Base-by-base conservation (phyloP, 2,888 invertebrate genomes). In the Cryptus viduatorius region DNA sequence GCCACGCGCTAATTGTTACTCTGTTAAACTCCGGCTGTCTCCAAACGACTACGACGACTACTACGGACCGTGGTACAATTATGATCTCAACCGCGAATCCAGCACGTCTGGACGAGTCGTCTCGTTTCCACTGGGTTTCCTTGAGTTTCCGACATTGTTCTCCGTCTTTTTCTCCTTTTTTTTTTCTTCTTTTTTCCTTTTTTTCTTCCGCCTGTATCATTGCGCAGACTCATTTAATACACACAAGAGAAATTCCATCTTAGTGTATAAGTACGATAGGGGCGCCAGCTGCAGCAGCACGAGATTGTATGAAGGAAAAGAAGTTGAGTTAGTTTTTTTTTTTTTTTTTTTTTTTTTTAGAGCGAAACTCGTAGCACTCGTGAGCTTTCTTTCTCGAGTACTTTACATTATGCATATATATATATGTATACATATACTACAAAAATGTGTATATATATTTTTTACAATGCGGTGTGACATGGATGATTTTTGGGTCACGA, bases 401-500 rank as follows among this genome's bases (percentile, higher is more conserved):
- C 59, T 71, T 50, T 50, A 53, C 12, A 53, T 53, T 53, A 19
- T 53, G 53, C 16, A 53, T 53, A 53, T 16, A 53, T 16, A 53
- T 53, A 53, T 72, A 72, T 8, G 37, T 37, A 24, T 68, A 14
- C 46, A 8, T 29, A 46, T 50, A 50, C 37, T 69, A 50, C 50
- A 50, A 31, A 50, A 37, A 37, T 37, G 37, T 7, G 7, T 37
- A 37, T 37, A 37, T 8, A 37, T 37, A 37, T 37, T 4, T 37
- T 37, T 37, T 37, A 37, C 37, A 37, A 31, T 16, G 50, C 12
- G 31, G 37, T 65, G 75, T 61, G 59, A 44, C 73, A 76, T 12
- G 12, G 16, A 85, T 85, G 48, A 83, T 82, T 85, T 85, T 82
- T 83, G 76, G 84, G 84, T 85, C 83, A 79, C 79, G 83, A 85